Base-by-base conservation (phyloP, 2,113 vertebrate genomes). In the Semicossyphus pulcher region DNA sequence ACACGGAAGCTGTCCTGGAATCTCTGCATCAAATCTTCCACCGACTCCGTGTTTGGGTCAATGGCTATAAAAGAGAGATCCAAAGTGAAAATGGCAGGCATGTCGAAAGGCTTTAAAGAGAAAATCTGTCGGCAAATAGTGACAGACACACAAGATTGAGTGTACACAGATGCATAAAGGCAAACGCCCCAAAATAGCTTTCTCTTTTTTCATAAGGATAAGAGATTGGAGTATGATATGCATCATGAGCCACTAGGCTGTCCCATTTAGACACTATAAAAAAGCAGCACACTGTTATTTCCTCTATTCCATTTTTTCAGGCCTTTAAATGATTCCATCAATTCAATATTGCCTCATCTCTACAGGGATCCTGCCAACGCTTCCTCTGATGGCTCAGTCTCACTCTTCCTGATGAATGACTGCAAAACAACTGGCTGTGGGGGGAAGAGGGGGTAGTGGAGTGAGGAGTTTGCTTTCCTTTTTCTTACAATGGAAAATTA, bases 1-100 rank as follows among this genome's bases (percentile, higher is more conserved):
- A 95, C 95, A 25, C 96, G 96, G 89, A 98, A 99, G 79, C 96
- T 97, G 89, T 98, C 97, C 93, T 98, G 97, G 93, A 99, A 98
- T 86, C 96, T 95, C 94, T 96, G 96, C 97, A 98, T 96, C 93
- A 99, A 93, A 84, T 96, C 96, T 78, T 98, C 97, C 76, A 98
- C 96, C 0, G 95, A 96, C 83, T 98, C 97, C 41, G 95, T 95
- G 8, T 95, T 94, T 69, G 93, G 93, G 84, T 97, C 96, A 65
- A 93, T 79, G 21, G 90, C 96, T 99, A 86, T 15, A 82, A 41
- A 69, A 70, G 26, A 80, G 49, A 83, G 58, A 80, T 54, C 36
- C 34, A 80, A 78, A 76, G 72, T 44, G 36, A 83, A 68, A 81
- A 83, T 65, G 80, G 34, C 41, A 73, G 72, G 34, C 44, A 21